Evolutionary conservation across 2,113 vertebrate species (phyloP).

Genomic region (Thryonomys swinderianus): DNA sequence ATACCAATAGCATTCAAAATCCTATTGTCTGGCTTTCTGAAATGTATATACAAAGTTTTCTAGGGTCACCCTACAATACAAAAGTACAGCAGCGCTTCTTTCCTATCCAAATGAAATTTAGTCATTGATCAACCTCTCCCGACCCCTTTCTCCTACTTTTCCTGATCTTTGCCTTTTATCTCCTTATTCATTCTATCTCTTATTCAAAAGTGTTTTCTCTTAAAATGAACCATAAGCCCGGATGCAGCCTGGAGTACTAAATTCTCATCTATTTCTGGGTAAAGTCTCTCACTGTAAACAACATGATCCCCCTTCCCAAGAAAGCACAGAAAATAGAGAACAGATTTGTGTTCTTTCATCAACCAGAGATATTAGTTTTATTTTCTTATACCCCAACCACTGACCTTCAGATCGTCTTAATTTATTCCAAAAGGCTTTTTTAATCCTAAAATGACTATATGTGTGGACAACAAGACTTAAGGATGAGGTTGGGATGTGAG

Average conservation of each 20-base stretch:
- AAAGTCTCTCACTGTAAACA: constrained; percentile 5
- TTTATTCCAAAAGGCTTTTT: not conserved
- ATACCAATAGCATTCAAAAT: not conserved
- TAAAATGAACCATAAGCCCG: not conserved
- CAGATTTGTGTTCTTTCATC: not conserved
- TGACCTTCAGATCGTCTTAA: not conserved
- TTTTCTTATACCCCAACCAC: not conserved
- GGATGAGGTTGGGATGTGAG: not conserved
- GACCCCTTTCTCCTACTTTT: not conserved
- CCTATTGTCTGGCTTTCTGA: not conserved
- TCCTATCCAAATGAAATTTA: not conserved
- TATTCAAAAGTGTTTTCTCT: constrained; percentile 22
- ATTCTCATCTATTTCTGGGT: not conserved
- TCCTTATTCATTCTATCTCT: not conserved
- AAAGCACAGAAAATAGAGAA: not conserved
- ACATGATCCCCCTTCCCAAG: not conserved
- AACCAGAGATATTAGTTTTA: not conserved
- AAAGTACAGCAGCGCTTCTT: not conserved
- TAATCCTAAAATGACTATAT: not conserved
- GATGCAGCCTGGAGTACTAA: not conserved
- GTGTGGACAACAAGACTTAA: not conserved
- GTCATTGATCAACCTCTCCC: not conserved
- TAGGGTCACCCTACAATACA: not conserved
- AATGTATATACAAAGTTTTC: not conserved
- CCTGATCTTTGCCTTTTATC: not conserved